phyloP scores from a whole-genome alignment of 2,797 vertebrate genomes.

The Falco novaeseelandiae region DNA sequence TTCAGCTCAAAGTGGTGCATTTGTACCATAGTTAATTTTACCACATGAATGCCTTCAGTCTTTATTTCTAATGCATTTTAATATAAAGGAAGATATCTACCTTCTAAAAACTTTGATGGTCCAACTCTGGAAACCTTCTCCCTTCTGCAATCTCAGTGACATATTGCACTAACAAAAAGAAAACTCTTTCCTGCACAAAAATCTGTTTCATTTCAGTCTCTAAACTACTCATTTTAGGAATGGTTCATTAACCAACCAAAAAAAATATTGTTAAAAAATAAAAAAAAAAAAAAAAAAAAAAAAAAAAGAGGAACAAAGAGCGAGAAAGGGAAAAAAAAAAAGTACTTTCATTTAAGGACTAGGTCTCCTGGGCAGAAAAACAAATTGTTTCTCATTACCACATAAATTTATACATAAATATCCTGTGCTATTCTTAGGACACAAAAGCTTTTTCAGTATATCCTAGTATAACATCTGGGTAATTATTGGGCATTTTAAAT shows the following conservation, averaged over 20 bases:
- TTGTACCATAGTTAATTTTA: neutral
- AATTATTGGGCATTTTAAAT: neutral
- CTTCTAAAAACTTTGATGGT: neutral
- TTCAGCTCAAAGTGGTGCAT: neutral
- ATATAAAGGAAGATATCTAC: neutral
- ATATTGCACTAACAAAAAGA: neutral
- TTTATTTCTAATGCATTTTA: neutral
- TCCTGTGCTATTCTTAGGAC: fast-evolving
- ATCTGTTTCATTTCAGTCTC: neutral
- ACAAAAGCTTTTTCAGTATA: neutral
- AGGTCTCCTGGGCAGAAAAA: neutral
- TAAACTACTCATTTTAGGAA: neutral
- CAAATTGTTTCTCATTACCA: neutral
- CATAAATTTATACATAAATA: neutral
- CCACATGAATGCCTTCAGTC: neutral
- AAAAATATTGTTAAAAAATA: neutral
- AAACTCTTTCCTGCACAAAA: neutral
- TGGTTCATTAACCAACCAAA: neutral
- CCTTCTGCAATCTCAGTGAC: neutral
- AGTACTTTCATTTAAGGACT: neutral
- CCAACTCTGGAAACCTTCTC: neutral
- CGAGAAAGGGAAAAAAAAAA: neutral
- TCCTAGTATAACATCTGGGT: neutral
- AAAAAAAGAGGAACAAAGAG: neutral
- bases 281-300: too few relatives aligned